These are phyloP conservation scores for Microtus montanus DNA, from an alignment of 2,113 vertebrate species.

Conservation along the genomic window DNA sequence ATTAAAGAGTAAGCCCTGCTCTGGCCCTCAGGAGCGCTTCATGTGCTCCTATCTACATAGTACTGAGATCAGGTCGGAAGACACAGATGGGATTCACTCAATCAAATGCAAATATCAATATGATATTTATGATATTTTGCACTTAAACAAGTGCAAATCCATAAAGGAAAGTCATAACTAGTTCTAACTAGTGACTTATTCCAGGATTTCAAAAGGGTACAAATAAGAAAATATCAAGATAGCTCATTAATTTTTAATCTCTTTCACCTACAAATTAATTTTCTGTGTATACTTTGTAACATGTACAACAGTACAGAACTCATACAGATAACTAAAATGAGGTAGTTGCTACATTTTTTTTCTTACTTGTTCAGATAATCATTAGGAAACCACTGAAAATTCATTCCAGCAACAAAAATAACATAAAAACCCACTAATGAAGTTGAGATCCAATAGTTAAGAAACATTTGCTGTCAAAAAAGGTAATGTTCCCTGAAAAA, in stretches of 20 bases:
- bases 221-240: not conserved
- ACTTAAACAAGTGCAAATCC: conserved; percentile 51
- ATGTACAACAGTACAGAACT: not conserved
- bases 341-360: not conserved
- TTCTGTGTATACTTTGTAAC: not conserved
- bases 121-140: no score
- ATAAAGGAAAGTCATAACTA: conserved; percentile 23
- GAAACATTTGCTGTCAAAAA: not conserved
- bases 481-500: not conserved
- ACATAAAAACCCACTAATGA: not conserved
- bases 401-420: not conserved
- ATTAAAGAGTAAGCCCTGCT: conserved; percentile 71
- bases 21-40: conserved; percentile 46
- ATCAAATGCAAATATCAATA: conserved; percentile 44
- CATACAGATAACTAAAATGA: not conserved
- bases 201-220: conserved; percentile 46
- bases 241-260: conserved; percentile 29
- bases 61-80: conserved; percentile 43
- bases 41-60: conserved; percentile 4
- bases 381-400: conserved; percentile 13
- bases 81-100: not conserved
- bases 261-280: conserved; percentile 55
- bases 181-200: not conserved
- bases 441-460: not conserved
- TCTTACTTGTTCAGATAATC: not conserved